Conservation (phyloP, 2,113 vertebrate species). For the Semnornis frantzii region DNA sequence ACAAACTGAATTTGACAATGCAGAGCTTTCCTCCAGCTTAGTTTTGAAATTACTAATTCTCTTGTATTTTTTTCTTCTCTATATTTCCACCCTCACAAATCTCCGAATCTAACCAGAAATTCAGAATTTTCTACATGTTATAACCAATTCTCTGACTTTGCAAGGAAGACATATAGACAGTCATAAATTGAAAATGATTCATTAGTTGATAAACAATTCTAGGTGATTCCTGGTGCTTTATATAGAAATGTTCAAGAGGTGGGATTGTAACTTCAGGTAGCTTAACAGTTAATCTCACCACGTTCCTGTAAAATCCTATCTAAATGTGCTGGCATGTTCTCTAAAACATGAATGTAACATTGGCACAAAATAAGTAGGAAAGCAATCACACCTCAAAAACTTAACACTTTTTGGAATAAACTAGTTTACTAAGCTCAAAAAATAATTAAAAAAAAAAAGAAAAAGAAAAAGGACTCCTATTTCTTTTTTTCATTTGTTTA, state of each 20-base stretch:
- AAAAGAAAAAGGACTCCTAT: neutral
- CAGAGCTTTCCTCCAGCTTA: neutral
- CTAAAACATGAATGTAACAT: neutral
- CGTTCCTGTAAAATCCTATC: neutral
- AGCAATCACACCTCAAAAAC: neutral
- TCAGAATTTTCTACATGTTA: neutral
- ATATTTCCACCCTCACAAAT: neutral
- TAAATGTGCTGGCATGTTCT: neutral
- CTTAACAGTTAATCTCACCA: neutral
- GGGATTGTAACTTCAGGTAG: neutral
- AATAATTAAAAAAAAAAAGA: neutral
- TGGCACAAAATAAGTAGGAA: neutral
- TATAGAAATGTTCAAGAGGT: neutral
- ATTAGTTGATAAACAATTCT: neutral
- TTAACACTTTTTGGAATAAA: neutral
- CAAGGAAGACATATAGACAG: neutral
- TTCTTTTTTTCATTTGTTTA: neutral
- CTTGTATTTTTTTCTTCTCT: neutral
- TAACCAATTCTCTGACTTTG: neutral
- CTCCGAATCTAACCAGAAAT: neutral
- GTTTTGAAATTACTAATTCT: neutral
- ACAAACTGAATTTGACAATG: neutral
- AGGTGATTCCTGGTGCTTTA: neutral
- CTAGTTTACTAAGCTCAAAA: neutral
- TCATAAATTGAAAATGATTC: neutral